Evolutionary conservation across 2,888 invertebrate genomes (phyloP).

Genomic region (Erebia palarica): DNA sequence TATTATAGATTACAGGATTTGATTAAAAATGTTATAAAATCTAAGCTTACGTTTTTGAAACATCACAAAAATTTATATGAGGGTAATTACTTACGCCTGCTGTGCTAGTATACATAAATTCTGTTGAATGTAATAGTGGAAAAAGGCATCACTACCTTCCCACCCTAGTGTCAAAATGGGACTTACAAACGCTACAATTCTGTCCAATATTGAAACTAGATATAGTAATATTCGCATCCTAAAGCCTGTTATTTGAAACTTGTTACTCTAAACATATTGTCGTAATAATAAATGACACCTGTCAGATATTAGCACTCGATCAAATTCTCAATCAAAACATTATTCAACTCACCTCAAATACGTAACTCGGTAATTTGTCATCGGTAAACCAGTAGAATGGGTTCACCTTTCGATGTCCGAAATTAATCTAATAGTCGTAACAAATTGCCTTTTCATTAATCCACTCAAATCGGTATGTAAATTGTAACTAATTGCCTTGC

Average conservation of each 20-base stretch:
- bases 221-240: not conserved
- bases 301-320: slow-evolving; percentile 5
- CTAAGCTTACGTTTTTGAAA: too few species aligned
- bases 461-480: slow-evolving; percentile 40
- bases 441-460: slow-evolving; percentile 37
- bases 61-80: too few species aligned
- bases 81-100: too few species aligned
- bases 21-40: too few species aligned
- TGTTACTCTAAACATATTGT: not conserved
- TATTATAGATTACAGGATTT: too few species aligned
- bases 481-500: slow-evolving; percentile 40
- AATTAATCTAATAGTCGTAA: slow-evolving; percentile 35
- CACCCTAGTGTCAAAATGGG: too few species aligned
- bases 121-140: too few species aligned
- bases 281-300: not conserved
- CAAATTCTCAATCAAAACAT: slow-evolving; percentile 14
- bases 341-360: slow-evolving; percentile 12
- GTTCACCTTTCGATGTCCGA: slow-evolving; percentile 30
- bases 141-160: too few species aligned
- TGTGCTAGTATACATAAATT: too few species aligned
- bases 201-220: too few species aligned
- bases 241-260: not conserved
- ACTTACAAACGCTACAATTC: too few species aligned
- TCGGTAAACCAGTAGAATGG: slow-evolving; percentile 21
- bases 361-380: slow-evolving; percentile 22